Evolutionary conservation across 2,888 invertebrate genomes (phyloP).

Genomic region (Agonopterix subpropinquella): DNA sequence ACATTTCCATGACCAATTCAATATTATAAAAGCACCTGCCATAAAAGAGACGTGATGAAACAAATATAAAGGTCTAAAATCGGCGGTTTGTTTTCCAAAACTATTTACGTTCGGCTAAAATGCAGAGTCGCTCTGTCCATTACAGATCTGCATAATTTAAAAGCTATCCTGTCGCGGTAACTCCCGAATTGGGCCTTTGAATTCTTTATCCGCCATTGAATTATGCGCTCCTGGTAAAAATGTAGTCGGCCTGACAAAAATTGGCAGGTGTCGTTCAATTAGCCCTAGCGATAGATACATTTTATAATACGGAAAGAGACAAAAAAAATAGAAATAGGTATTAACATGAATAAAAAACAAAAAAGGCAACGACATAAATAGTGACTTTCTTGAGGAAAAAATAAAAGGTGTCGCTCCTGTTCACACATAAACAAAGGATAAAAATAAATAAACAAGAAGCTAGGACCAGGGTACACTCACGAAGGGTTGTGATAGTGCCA

Average conservation of each 20-base stretch:
- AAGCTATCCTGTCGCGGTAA: conserved; percentile 49
- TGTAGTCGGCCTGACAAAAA: conserved; percentile 36
- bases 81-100: conserved; percentile 6
- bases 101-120: conserved; percentile 11
- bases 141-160: conserved; percentile 70
- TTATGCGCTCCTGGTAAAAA: conserved; percentile 39
- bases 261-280: conserved; percentile 65
- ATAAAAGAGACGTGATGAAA: background rate
- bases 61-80: conserved; percentile 9
- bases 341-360: background rate
- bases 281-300: conserved; percentile 15
- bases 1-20: conserved; percentile 8
- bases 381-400: conserved; percentile 8
- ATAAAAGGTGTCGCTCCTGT: conserved; percentile 28
- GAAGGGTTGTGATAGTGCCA: conserved; percentile 66
- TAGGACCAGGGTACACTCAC: conserved; percentile 47
- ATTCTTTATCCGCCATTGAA: conserved; percentile 56
- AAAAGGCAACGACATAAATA: conserved; percentile 5
- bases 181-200: conserved; percentile 50
- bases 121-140: conserved; percentile 44
- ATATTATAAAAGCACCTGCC: background rate
- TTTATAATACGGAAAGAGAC: too few species aligned
- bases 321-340: too few species aligned
- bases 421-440: conserved; percentile 68
- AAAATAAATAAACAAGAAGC: conserved; percentile 66